phyloP scores from a whole-genome alignment of 2,113 vertebrate species.

The Holacanthus passer region DNA sequence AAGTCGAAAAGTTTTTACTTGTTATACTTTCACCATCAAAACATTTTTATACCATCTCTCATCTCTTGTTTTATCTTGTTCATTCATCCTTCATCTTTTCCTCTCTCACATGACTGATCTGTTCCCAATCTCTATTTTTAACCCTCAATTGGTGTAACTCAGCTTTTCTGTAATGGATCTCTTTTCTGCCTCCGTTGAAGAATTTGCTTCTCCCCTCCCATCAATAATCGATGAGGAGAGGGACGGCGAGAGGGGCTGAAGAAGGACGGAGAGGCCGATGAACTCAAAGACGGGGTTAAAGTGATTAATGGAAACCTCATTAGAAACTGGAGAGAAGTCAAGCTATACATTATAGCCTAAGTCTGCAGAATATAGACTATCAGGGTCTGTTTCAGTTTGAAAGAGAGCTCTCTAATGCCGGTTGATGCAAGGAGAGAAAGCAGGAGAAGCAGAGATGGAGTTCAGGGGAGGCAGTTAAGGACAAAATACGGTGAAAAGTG shows the following conservation, averaged over 20 bases:
- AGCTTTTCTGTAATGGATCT: conserved; percentile 66
- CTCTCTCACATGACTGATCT: conserved; percentile 18
- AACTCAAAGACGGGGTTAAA: conserved; percentile 35
- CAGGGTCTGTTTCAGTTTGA: conserved; percentile 33
- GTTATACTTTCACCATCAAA: background rate
- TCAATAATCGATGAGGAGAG: conserved; percentile 74
- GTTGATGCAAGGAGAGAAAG: conserved; percentile 7
- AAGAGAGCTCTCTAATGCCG: conserved; percentile 35
- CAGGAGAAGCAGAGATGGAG: background rate
- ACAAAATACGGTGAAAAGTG: background rate
- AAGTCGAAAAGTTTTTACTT: background rate
- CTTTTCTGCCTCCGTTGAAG: conserved; percentile 41
- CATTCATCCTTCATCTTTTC: conserved; percentile 18
- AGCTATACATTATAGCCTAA: conserved; percentile 23
- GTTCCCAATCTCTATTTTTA: conserved; percentile 55
- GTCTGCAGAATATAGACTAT: background rate
- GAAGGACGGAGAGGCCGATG: conserved; percentile 24
- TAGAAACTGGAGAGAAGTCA: conserved; percentile 61
- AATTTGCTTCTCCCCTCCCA: conserved; percentile 55
- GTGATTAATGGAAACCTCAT: conserved; percentile 73
- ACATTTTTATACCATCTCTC: background rate
- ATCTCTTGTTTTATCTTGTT: conserved; percentile 4
- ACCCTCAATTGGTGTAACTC: conserved; percentile 17
- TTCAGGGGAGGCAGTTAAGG: conserved; percentile 18
- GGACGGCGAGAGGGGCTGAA: conserved; percentile 30